Percentiles rank a stretch among this genome's conserved stretches.
phyloP scores from a whole-genome alignment of 2,113 vertebrate genomes.

The Notarius quadriscutis region DNA sequence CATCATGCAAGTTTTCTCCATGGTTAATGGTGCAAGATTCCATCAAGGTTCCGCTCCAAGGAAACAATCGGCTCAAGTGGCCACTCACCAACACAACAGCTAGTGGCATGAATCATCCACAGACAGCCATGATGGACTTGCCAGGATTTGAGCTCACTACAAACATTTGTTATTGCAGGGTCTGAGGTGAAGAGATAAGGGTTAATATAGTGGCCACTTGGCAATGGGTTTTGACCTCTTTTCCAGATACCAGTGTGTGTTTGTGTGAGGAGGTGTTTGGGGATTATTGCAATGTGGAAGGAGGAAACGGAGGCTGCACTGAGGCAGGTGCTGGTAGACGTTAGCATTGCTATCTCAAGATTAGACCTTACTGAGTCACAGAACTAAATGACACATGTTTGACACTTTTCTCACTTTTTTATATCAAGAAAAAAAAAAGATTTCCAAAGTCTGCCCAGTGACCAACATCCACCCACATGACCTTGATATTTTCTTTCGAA shows the following conservation, averaged over 20 bases:
- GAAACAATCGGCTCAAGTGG: constrained; percentile 68
- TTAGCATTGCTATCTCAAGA: background rate
- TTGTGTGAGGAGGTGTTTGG: constrained; percentile 36
- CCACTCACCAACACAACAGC: constrained; percentile 50
- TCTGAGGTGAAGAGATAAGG: constrained; percentile 60
- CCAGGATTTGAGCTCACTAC: constrained; percentile 50
- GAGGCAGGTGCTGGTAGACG: constrained; percentile 9
- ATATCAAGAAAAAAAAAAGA: background rate
- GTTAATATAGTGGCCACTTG: constrained; percentile 35
- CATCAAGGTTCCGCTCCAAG: constrained; percentile 47
- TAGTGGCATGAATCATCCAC: constrained; percentile 60
- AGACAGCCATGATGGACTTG: constrained; percentile 39
- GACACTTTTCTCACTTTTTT: background rate
- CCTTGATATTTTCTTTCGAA: background rate
- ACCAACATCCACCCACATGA: background rate
- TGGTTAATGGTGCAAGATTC: constrained; percentile 7
- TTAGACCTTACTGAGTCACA: background rate
- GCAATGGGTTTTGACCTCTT: constrained; percentile 50
- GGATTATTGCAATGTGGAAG: constrained; percentile 26
- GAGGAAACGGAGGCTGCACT: constrained; percentile 1
- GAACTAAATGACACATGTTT: background rate
- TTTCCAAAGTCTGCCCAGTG: background rate
- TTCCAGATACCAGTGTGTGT: constrained; percentile 2
- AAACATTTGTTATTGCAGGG: constrained; percentile 50
- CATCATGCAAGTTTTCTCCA: background rate